Base-by-base conservation (phyloP, 2,888 invertebrate species). In the Blastobasis adustella region DNA sequence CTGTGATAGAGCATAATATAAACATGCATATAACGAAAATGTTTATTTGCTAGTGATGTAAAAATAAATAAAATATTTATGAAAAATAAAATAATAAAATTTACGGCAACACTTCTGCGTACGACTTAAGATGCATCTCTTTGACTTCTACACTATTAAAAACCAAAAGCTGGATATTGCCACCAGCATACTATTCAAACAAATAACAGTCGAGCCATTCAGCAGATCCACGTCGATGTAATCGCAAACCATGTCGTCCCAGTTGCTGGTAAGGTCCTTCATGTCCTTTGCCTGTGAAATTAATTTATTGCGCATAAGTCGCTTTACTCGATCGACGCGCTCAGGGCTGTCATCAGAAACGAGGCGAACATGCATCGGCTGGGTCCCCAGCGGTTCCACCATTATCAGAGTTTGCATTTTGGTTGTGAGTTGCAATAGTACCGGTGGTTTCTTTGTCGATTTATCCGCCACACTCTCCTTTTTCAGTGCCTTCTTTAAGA, bases 181-280 rank as follows among this genome's bases (percentile, higher is more conserved):
- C 23, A 23, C 23, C 23, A 23, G 23, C 23, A 23, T 3, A 23
- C 23, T 23, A 23, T 23, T 23, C 3, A 23, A 23, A 23, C 23
- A 23, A 3, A 23, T 23, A 23, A 23, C 23, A 23, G 23, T 23
- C 23, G 23, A 23, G 23, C 23, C 23, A 6, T 69, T 61, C 4
- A 76, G 54, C n/a, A 82, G 57, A 0, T 75, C 59, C 43, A 75
- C 61, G 52, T 87, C 86, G 10, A 87, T 67, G 55, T 86, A 85
- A 55, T 87, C 87, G 56, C 87, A 87, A 5, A 87, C 65, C 58
- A 78, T 55, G 1, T 81, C 78, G 49, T 85, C 84, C 85, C 85
- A 85, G 57, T 86, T 73, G 10, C 79, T 76, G 0, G 80, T 79
- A 2, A 86, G 70, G 6, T 85, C 84, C n/a, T 73, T 72, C 6